Base-by-base conservation (phyloP, 2,888 invertebrate genomes). In the Exephanes ischioxanthus region DNA sequence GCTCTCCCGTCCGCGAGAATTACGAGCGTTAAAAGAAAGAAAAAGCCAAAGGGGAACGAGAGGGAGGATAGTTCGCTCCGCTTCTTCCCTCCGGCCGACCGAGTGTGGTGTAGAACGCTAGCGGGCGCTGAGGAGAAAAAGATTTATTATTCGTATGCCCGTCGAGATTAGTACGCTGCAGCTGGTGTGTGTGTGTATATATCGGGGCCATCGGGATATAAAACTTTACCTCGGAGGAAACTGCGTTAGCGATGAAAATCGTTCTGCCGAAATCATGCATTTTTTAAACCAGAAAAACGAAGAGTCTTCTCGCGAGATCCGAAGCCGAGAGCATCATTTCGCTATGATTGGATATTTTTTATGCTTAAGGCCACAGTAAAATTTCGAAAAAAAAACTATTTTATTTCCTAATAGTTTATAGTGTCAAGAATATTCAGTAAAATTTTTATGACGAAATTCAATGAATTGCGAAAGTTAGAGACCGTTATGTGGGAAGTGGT, bases 1-100 rank as follows among this genome's bases (percentile, higher is more conserved):
- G 86, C 86, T 87, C 75, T 81, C 77, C 84, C 86, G 68, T 84
- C 81, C 83, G 70, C 73, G 80, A 86, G 84, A 87, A 83, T 86
- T 85, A 86, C 86, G 85, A 80, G 70, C 66, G 58, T 71, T 76
- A 72, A 76, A 86, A 72, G 73, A 68, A 78, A 70, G 70, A 81
- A 87, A 87, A 86, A 82, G 83, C 16, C 72, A 51, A 71, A 79
- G 81, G 73, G 61, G 45, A 82, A 81, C 67, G 70, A 33, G 30
- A 22, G 67, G 80, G 66, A 71, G 70, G 72, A 82, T 79, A 67
- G 51, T 67, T 68, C 73, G 68, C 72, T 58, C 26, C 58, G 71
- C 66, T 26, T 61, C 53, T 45, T 63, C 51, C 14, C 71, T 75
- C 63, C 51, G 37, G 76, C 30, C 71, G 66, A 81, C 70, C 61